Base-by-base conservation (phyloP, 2,888 invertebrate species). In the Oithona nana region DNA sequence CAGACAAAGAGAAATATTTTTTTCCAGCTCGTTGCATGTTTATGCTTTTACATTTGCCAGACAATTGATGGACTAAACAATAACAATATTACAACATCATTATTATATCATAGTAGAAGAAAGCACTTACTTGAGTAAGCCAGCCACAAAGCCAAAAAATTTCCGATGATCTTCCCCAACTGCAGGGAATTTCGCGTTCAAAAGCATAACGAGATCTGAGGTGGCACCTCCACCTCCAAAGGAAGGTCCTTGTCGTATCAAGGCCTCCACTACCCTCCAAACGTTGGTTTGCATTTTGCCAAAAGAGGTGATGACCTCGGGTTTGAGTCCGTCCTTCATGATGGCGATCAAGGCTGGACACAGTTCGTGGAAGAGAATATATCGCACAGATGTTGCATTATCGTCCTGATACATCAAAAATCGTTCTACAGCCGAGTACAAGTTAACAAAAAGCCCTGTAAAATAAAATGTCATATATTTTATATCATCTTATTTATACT, bases 241-340 rank as follows among this genome's bases (percentile, higher is more conserved):
- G 16, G n/a, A 20, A 20, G 57, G 57, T 22, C 57, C 57, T 50
- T 50, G 50, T n/a, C 51, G 52, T 3, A 30, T 61, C 8, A 61
- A n/a, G 13, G 61, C 61, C 61, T 61, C 61, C 13, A 61, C 30
- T 13, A 61, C 61, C 22, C 61, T 51, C 60, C 60, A 60, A 11
- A 60, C 60, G 2, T 20, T 52, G 26, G 60, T 51, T n/a, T 51
- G 52, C 60, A 60, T 60, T 22, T 52, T 50, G 3, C 60, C 60
- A 60, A 60, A 60, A n/a, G 51, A 28, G 16, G 60, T 60, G 50
- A 60, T 60, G 22, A 60, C 60, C 39, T 60, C 60, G 2, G 39
- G 49, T 28, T 60, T 60, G 39, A 60, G 51, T 20, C 60, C 60
- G 22, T 60, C 60, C 28, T 26, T 26, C 49, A 60, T 28, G n/a